phyloP scores from a whole-genome alignment of 1,140 invertebrate species.

The Papilio glaucus region DNA sequence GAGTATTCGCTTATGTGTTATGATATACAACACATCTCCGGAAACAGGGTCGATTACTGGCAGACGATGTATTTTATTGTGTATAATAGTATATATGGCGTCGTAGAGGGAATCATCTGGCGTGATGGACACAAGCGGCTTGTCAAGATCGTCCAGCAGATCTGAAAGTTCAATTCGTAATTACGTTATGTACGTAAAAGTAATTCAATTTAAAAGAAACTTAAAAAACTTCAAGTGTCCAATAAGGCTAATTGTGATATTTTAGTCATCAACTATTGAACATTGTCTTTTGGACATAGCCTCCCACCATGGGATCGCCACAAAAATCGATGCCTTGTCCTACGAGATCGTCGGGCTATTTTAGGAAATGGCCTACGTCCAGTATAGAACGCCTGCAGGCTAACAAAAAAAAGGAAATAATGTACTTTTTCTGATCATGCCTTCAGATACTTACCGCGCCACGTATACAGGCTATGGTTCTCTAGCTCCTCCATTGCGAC shows the following conservation, averaged over 20 bases:
- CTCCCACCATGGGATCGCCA: no score
- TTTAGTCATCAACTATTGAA: no score
- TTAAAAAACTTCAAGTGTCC: no score
- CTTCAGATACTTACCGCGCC: slow-evolving; percentile 90
- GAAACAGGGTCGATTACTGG: slow-evolving; percentile 97
- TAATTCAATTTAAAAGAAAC: no score
- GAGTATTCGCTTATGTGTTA: slow-evolving; percentile 99
- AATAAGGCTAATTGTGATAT: no score
- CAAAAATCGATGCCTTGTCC: no score
- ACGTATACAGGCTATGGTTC: slow-evolving; percentile 98
- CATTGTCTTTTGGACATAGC: no score
- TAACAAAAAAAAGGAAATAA: no score
- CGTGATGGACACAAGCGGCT: slow-evolving; percentile 93
- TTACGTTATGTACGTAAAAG: no score
- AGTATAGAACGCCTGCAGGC: no score
- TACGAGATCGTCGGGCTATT: no score
- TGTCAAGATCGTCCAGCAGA: slow-evolving; percentile 91
- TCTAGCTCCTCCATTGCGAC: slow-evolving; percentile 98
- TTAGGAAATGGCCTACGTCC: no score
- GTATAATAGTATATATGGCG: slow-evolving; percentile 95
- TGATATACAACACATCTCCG: slow-evolving; percentile 98
- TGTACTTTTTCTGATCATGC: not conserved
- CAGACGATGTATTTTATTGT: slow-evolving; percentile 97
- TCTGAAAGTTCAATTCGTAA: slow-evolving; percentile 81
- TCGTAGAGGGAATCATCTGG: slow-evolving; percentile 96